Percentiles rank a stretch among this genome's conserved stretches.
Conservation (phyloP, 1,140 invertebrate species). For the Helicoverpa armigera region DNA sequence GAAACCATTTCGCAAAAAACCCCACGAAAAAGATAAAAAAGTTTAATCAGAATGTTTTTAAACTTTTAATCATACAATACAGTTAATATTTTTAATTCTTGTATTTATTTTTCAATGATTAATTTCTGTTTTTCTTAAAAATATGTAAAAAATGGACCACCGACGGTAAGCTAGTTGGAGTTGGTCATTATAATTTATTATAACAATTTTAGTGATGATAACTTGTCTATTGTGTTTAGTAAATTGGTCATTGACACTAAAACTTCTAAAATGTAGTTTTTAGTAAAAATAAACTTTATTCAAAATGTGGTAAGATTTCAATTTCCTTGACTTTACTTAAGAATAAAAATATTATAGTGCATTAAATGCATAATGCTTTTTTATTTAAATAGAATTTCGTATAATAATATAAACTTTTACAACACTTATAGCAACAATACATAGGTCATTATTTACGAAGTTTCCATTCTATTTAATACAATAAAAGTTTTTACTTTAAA, state of each 20-base stretch:
- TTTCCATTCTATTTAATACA: too few species aligned
- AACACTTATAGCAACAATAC: too few species aligned
- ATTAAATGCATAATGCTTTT: not conserved
- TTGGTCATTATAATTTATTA: constrained; percentile 22
- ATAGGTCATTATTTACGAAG: too few species aligned
- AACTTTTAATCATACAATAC: constrained; percentile 17
- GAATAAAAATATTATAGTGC: not conserved
- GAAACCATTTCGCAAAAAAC: not conserved
- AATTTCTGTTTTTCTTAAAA: not conserved
- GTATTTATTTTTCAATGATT: constrained; percentile 21
- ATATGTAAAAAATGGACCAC: not conserved
- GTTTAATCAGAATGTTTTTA: constrained; percentile 30
- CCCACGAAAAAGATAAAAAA: constrained; percentile 23
- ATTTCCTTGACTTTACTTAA: not conserved
- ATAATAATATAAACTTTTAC: not conserved
- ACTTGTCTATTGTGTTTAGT: constrained; percentile 15
- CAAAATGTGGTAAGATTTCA: not conserved
- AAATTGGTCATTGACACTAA: constrained; percentile 2
- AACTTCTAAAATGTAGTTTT: not conserved
- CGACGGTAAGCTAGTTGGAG: not conserved
- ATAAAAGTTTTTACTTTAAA: not conserved
- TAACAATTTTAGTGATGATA: not conserved
- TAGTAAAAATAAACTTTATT: not conserved
- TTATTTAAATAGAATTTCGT: not conserved
- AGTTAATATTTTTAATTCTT: constrained; percentile 20